Evolutionary conservation across 2,113 vertebrate species (phyloP).

Genomic region (Mola mola): DNA sequence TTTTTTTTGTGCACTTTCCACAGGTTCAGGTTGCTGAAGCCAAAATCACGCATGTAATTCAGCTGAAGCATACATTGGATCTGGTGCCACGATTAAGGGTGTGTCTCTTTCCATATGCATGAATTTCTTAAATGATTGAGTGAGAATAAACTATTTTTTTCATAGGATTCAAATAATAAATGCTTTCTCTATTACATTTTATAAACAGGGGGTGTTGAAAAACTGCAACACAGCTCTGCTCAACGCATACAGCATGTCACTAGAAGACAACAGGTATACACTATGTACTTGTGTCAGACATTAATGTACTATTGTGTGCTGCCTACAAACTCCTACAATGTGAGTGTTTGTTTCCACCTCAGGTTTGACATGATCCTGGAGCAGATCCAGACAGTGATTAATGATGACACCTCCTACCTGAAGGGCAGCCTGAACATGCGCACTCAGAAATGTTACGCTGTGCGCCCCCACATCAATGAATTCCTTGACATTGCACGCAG

Average conservation of each 20-base stretch:
- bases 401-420: slow-evolving; percentile 88
- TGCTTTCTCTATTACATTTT: neutral
- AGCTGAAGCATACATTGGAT: slow-evolving; percentile 94
- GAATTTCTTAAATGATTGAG: neutral
- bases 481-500: slow-evolving; percentile 94
- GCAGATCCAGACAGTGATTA: slow-evolving; percentile 93
- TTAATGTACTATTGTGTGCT: neutral
- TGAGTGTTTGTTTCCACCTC: slow-evolving; percentile 26
- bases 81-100: slow-evolving; percentile 92
- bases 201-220: slow-evolving; percentile 84
- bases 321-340: neutral
- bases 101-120: slow-evolving; percentile 30
- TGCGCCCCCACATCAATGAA: slow-evolving; percentile 91
- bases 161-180: neutral
- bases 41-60: slow-evolving; percentile 95
- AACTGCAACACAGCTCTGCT: slow-evolving; percentile 88
- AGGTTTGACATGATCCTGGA: slow-evolving; percentile 92
- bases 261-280: slow-evolving; percentile 89
- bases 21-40: slow-evolving; percentile 92
- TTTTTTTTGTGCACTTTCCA: neutral
- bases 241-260: slow-evolving; percentile 87
- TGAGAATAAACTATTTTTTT: neutral
- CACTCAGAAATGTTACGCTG: slow-evolving; percentile 97
- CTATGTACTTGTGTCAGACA: neutral
- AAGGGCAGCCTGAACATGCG: slow-evolving; percentile 95